A percentile compares a stretch with the other conserved stretches of the same genome.
These are phyloP conservation scores for Tethea ocularis DNA, from an alignment of 2,888 invertebrate genomes.

Conservation along the genomic window DNA sequence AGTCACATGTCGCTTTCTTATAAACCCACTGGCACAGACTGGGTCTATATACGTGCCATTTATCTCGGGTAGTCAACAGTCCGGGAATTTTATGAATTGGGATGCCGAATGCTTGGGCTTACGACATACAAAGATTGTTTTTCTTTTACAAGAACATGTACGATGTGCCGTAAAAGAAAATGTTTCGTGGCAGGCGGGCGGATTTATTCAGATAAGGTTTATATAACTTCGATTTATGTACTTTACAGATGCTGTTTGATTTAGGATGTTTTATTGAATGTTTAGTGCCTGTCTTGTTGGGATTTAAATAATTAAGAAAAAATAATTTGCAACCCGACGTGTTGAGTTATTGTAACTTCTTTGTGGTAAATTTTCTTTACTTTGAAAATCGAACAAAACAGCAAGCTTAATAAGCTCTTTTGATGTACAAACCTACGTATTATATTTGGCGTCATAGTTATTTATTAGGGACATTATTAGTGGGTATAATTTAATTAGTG, in stretches of 20 bases:
- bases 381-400: no score
- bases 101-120: not conserved
- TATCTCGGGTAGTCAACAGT: not conserved
- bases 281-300: not conserved
- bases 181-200: not conserved
- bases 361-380: no score
- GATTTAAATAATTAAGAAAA: no score
- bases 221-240: not conserved
- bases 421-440: no score
- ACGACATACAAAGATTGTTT: not conserved
- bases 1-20: not conserved
- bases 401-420: no score
- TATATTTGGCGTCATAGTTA: no score
- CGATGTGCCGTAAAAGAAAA: not conserved
- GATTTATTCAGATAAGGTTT: not conserved
- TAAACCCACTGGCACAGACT: not conserved
- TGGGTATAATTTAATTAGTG: no score
- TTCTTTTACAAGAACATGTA: not conserved
- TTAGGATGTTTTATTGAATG: not conserved
- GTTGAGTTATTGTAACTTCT: no score
- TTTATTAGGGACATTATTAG: no score
- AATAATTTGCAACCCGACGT: no score
- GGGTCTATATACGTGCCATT: not conserved
- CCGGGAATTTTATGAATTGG: constrained; percentile 2
- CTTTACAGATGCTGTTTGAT: not conserved